Conservation (phyloP, 2,888 invertebrate species). For the Oligia latruncula region DNA sequence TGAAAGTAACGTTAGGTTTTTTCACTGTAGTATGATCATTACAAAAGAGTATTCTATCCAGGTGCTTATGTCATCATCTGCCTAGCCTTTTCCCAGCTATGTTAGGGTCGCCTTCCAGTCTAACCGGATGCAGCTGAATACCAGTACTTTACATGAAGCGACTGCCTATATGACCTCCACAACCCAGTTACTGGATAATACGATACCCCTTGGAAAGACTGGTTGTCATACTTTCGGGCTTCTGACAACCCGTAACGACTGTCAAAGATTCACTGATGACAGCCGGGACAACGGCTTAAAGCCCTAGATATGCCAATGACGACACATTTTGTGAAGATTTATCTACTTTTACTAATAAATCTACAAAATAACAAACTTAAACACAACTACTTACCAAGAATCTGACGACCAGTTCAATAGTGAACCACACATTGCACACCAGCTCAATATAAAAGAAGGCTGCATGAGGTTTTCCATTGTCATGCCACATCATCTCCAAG, state of each 20-base stretch:
- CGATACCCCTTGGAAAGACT: not conserved
- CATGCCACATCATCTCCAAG: conserved; percentile 82
- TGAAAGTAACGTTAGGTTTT: not conserved
- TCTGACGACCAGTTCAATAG: conserved; percentile 96
- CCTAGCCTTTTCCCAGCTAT: too few relatives aligned
- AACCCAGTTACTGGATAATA: not conserved
- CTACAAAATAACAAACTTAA: not conserved
- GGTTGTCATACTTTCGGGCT: too few relatives aligned
- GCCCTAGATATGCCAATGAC: too few relatives aligned
- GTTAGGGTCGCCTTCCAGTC: too few relatives aligned
- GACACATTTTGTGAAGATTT: not conserved
- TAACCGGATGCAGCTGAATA: too few relatives aligned
- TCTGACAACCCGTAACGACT: too few relatives aligned
- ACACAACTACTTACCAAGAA: conserved; percentile 93
- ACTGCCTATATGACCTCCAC: not conserved
- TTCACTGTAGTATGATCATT: not conserved
- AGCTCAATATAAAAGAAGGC: conserved; percentile 98
- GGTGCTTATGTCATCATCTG: not conserved
- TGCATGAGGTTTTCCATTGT: conserved; percentile 91
- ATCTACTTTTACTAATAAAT: not conserved
- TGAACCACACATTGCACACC: conserved; percentile 98
- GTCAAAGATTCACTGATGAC: too few relatives aligned
- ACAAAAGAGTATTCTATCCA: too few relatives aligned
- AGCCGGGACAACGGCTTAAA: too few relatives aligned
- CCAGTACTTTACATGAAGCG: too few relatives aligned